A percentile compares a stretch with the other conserved stretches of the same genome.
These are phyloP conservation scores for Iselma pallidipennis DNA, from an alignment of 2,888 invertebrate species.

Conservation along the genomic window DNA sequence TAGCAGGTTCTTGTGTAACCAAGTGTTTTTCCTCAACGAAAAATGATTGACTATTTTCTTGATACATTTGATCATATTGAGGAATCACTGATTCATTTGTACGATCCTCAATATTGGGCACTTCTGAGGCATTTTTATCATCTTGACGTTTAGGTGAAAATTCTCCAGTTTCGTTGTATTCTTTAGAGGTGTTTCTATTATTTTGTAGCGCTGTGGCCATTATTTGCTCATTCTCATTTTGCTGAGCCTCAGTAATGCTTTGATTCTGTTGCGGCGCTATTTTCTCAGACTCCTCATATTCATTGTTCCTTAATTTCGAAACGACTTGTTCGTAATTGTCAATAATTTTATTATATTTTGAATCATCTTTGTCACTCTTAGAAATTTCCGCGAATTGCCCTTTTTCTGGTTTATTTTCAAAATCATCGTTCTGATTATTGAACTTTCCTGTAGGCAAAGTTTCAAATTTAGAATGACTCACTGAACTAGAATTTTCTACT, in stretches of 20 bases:
- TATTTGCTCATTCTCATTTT: conserved; percentile 19
- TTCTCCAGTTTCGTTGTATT: too few species aligned
- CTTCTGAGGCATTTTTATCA: too few species aligned
- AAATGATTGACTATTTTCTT: too few species aligned
- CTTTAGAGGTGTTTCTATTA: too few species aligned
- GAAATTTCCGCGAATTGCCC: neutral
- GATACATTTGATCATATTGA: too few species aligned
- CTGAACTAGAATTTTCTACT: neutral
- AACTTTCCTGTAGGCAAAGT: neutral
- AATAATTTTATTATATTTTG: neutral
- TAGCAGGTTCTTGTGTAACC: neutral
- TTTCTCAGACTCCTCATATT: neutral
- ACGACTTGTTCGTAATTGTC: neutral
- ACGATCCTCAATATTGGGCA: too few species aligned
- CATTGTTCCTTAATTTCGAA: neutral
- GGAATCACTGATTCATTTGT: too few species aligned
- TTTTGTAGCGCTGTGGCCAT: too few species aligned
- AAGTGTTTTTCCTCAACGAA: too few species aligned
- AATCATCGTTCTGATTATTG: neutral
- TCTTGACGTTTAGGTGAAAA: too few species aligned
- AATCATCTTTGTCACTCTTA: too few species aligned
- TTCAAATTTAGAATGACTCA: neutral
- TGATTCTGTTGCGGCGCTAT: neutral
- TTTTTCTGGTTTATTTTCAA: neutral
- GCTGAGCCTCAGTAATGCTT: neutral